Evolutionary conservation across 2,888 invertebrate genomes (phyloP), one percentile per base, ranked within the genome.

Genomic region (Cephalotes varians): DNA sequence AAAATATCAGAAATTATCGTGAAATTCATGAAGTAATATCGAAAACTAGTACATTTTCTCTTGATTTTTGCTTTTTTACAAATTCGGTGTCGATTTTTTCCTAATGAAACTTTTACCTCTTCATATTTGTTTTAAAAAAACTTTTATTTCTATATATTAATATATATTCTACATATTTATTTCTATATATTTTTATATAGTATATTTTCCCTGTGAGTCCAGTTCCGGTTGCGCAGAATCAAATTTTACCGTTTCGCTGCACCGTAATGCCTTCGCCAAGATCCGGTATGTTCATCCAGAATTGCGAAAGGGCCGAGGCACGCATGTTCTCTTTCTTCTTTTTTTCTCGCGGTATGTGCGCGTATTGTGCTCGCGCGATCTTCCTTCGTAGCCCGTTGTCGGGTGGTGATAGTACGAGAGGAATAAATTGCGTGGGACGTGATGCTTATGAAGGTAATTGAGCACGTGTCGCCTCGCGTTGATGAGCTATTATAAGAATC

Each of bases 401-500:
- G 79, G 58, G 56, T 65, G 47, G 31, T 60, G 31, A 72, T 76
- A 44, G 80, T 58, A 56, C 21, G 49, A 71, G 67, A 76, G 84
- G 79, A 82, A 65, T 74, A 83, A 89, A 89, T 88, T 79, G 87
- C 86, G 88, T 88, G 81, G 88, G 89, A 84, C 72, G 86, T 69
- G 83, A 54, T 31, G 28, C 83, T 82, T 64, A 71, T 86, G 74
- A 82, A 85, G 80, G 83, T 88, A 89, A 88, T 89, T 88, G 86
- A 89, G 81, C 81, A 79, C 82, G 85, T 84, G 84, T 89, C 86
- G 82, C 82, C 37, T 56, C 60, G 76, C 69, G 85, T 76, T 86
- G 88, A 88, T 86, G 89, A 89, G 85, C 88, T 76, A 86, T 87
- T 89, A 88, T 81, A 76, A 81, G 86, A 83, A 85, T 89, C 85